A percentile compares a stretch with the other conserved stretches of the same genome.
Evolutionary conservation across 64 coral and sea anemone species (phyloP).

Genomic region (Platygyra sinensis): DNA sequence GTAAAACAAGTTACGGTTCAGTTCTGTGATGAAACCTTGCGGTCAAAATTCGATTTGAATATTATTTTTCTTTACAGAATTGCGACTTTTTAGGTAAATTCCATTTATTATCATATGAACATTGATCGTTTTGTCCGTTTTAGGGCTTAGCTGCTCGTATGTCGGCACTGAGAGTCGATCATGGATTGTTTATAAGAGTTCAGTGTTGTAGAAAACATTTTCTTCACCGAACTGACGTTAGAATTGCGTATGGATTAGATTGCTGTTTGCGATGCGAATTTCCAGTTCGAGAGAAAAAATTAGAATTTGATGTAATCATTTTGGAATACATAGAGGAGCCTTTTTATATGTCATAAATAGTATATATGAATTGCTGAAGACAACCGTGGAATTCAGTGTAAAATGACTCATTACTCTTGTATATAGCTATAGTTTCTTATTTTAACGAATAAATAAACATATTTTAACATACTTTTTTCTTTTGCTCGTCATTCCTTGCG

Average conservation of each 20-base stretch:
- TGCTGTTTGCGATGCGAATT: neutral
- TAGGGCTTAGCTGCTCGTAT: neutral
- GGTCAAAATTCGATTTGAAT: neutral
- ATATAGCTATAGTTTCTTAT: neutral
- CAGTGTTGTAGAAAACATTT: neutral
- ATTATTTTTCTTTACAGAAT: neutral
- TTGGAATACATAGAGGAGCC: neutral
- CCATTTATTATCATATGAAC: neutral
- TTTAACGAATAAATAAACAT: conserved; percentile 1
- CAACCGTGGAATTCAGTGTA: neutral
- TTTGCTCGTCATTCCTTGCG: neutral
- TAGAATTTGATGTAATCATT: neutral
- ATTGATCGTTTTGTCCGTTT: neutral
- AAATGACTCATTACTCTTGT: neutral
- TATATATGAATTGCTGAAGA: neutral
- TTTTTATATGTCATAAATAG: neutral
- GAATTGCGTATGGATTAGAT: neutral
- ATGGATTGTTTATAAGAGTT: too few species aligned
- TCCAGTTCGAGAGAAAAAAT: neutral
- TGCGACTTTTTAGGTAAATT: neutral
- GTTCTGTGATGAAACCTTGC: too few species aligned
- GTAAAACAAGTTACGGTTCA: neutral
- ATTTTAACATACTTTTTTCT: neutral
- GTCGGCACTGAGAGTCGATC: neutral
- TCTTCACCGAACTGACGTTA: neutral